These are phyloP conservation scores for Carlito syrichta DNA, from an alignment of 2,113 vertebrate species.

Conservation along the genomic window DNA sequence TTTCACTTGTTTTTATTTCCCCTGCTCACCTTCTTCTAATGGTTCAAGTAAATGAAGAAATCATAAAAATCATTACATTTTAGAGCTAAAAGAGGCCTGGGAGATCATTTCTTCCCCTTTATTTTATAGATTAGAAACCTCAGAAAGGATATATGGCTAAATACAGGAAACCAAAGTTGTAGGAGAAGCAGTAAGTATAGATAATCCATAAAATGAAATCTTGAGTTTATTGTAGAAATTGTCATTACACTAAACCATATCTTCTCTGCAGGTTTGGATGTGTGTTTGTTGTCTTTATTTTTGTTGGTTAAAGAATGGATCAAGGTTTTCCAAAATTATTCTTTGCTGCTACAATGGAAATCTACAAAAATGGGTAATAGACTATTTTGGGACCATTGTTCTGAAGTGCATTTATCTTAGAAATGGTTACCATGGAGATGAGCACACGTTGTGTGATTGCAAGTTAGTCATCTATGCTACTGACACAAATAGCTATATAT, in stretches of 20 bases:
- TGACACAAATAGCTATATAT: conserved; percentile 20
- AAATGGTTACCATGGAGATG: conserved; percentile 72
- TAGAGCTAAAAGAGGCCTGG: background rate
- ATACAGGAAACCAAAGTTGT: background rate
- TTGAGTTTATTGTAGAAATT: conserved; percentile 3
- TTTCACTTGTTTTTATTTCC: conserved; percentile 30
- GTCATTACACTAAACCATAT: background rate
- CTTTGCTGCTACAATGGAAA: conserved; percentile 44
- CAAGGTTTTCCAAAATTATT: conserved; percentile 47
- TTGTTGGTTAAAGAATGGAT: background rate
- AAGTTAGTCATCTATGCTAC: conserved; percentile 45
- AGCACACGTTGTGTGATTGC: conserved; percentile 50
- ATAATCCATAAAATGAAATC: conserved; percentile 32
- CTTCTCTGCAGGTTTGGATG: conserved; percentile 15
- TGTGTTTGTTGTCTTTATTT: conserved; percentile 7
- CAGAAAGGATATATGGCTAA: background rate
- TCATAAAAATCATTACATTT: conserved; percentile 18
- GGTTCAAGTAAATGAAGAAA: background rate
- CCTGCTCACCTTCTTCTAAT: background rate
- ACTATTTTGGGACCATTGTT: conserved; percentile 71
- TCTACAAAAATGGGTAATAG: conserved; percentile 57
- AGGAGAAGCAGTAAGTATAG: background rate
- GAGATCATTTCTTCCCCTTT: background rate
- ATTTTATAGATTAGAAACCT: background rate
- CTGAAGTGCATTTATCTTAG: conserved; percentile 61